Evolutionary conservation across 2,888 invertebrate species (phyloP).

Genomic region (Erebia aethiops): DNA sequence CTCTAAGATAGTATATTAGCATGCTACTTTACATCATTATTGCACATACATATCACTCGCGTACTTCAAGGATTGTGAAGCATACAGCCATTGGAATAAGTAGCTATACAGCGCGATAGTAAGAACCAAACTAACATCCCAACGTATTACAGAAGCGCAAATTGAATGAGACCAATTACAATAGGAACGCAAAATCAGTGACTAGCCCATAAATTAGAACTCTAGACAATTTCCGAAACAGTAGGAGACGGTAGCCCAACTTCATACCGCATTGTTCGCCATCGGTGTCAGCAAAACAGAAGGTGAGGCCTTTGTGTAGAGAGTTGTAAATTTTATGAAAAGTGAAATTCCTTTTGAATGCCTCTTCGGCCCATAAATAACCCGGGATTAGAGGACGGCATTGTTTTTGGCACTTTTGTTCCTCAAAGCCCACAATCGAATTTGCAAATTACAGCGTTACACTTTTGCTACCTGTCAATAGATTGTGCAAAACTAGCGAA

Average conservation of each 20-base stretch:
- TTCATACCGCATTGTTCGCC: constrained; percentile 75
- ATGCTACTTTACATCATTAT: constrained; percentile 35
- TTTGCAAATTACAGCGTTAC: constrained; percentile 67
- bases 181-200: constrained; percentile 75
- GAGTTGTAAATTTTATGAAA: constrained; percentile 83
- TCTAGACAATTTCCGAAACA: constrained; percentile 80
- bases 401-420: constrained; percentile 79
- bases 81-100: constrained; percentile 48
- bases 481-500: constrained; percentile 55
- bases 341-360: constrained; percentile 83
- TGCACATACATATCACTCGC: constrained; percentile 41
- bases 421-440: constrained; percentile 75
- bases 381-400: constrained; percentile 73
- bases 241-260: constrained; percentile 81
- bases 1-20: constrained; percentile 7
- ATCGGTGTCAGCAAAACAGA: constrained; percentile 81
- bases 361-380: constrained; percentile 78
- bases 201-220: constrained; percentile 73
- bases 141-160: constrained; percentile 55
- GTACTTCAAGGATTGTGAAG: constrained; percentile 42
- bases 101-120: constrained; percentile 50
- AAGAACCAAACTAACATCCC: constrained; percentile 62
- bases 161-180: constrained; percentile 75
- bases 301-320: constrained; percentile 78
- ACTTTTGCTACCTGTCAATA: constrained; percentile 61